Percentiles rank a stretch among this genome's conserved stretches.
phyloP scores from a whole-genome alignment of 1,140 invertebrate genomes.

The Lepidurus couesii region DNA sequence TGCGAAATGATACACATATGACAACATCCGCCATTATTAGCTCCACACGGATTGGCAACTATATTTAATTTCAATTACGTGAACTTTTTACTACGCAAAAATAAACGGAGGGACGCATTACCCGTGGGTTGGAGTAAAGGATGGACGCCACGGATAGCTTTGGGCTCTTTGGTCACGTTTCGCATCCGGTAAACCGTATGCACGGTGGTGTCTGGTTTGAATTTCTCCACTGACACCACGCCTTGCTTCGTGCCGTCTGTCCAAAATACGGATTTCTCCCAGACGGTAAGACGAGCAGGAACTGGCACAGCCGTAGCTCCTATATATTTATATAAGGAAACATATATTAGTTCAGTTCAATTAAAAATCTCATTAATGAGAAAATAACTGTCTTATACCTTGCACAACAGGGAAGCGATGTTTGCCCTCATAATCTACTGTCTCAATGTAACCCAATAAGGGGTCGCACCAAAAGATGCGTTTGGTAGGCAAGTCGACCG shows the following conservation, averaged over 20 bases:
- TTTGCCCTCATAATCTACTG: slow-evolving; percentile 87
- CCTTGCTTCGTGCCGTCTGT: slow-evolving; percentile 93
- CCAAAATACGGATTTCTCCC: slow-evolving; percentile 90
- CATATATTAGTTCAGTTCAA: slow-evolving; percentile 38
- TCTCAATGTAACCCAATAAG: slow-evolving; percentile 93
- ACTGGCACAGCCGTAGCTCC: slow-evolving; percentile 69
- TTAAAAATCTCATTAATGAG: background rate
- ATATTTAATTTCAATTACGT: slow-evolving; percentile 24
- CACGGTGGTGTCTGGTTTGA: slow-evolving; percentile 61
- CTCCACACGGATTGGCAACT: slow-evolving; percentile 81
- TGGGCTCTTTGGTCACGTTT: slow-evolving; percentile 67
- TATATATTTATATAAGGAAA: slow-evolving; percentile 46
- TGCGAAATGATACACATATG: slow-evolving; percentile 93
- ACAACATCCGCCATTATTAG: slow-evolving; percentile 83
- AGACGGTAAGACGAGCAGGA: slow-evolving; percentile 73
- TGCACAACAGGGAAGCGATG: slow-evolving; percentile 69
- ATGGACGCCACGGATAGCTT: slow-evolving; percentile 75
- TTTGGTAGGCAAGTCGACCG: slow-evolving; percentile 77
- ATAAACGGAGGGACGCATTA: slow-evolving; percentile 35
- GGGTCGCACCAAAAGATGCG: slow-evolving; percentile 95
- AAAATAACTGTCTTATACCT: slow-evolving; percentile 43
- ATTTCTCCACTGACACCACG: slow-evolving; percentile 86
- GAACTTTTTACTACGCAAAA: background rate
- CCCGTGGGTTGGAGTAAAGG: slow-evolving; percentile 62
- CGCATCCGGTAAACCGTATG: slow-evolving; percentile 71